Conservation (phyloP, 1,140 invertebrate genomes). For the Drosophila nigrodunni region DNA sequence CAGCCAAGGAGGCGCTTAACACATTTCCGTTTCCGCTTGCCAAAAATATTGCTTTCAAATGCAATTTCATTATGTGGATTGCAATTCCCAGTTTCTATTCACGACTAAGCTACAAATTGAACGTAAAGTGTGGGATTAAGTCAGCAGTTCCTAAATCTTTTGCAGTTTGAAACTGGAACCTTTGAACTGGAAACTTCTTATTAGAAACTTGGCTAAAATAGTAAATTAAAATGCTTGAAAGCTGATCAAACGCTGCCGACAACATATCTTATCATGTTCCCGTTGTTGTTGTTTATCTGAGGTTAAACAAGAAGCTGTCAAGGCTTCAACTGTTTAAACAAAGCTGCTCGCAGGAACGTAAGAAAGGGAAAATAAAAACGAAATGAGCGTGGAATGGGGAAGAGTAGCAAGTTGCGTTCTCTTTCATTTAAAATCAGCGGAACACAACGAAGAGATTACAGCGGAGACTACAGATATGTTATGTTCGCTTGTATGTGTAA, state of each 20-base stretch:
- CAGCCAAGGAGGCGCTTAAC: constrained; percentile 9
- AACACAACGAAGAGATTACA: constrained; percentile 1
- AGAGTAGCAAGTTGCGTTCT: constrained; percentile 16
- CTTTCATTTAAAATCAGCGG: constrained; percentile 38
- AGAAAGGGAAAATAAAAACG: not conserved
- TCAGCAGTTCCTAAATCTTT: not conserved
- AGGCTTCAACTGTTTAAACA: constrained; percentile 3
- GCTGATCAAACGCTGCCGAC: constrained; percentile 58
- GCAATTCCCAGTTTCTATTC: not conserved
- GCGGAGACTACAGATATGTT: constrained; percentile 6
- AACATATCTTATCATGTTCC: constrained; percentile 36
- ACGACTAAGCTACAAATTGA: not conserved
- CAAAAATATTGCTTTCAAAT: constrained; percentile 24
- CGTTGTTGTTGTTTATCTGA: constrained; percentile 39
- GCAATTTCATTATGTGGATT: constrained; percentile 1
- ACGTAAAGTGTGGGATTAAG: not conserved
- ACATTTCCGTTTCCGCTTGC: constrained; percentile 39
- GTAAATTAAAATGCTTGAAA: constrained; percentile 17
- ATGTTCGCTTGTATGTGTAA: too few relatives aligned
- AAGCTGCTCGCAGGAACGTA: not conserved
- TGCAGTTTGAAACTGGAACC: not conserved
- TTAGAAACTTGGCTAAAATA: not conserved
- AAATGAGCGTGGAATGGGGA: not conserved
- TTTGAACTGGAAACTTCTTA: not conserved
- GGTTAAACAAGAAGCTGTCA: constrained; percentile 37